Evolutionary conservation across 2,113 vertebrate species (phyloP), one percentile per base, ranked within the genome.

Genomic region (Rhinichthys klamathensis): DNA sequence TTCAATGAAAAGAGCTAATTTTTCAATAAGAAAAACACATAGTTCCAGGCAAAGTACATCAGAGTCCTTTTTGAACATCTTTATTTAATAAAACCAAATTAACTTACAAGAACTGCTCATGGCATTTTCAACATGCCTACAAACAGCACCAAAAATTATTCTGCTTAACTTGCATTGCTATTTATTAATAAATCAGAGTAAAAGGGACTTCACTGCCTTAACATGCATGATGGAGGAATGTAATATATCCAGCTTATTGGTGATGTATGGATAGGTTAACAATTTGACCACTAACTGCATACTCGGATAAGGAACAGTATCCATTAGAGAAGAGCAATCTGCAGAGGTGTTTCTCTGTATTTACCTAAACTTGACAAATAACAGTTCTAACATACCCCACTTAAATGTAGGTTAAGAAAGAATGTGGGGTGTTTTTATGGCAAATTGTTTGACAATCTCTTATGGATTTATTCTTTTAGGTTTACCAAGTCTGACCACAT

Each of bases 71-170:
- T 51, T 51, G 2, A 30, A 1, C 60, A 67, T 81, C 44, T 81
- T 81, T 81, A 67, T 69, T 81, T 32, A 32, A 69, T 81, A 51
- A 51, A 80, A 54, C 9, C 49, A 51, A 76, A 54, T 76, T 16
- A 76, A 69, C 30, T 69, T 56, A 23, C 25, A 78, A 51, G 65
- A 67, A 18, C 9, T 67, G 4, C 60, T 46, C 25, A 18, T 80
- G 23, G n/a, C 58, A 30, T 76, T 63, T 80, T 61, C 58, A 63
- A 6, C 54, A 79, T 79, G 32, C 12, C 21, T 41, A 5, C 56
- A 18, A 27, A 46, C 16, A 21, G 46, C 2, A 67, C 9, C 10
- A 32, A 2, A 32, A 41, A 13, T 54, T 41, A 30, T 18, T 46
- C 11, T 23, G 61, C 27, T 81, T 30, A 49, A 65, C 25, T 12